phyloP scores from a whole-genome alignment of 2,888 invertebrate species.

The Keiferia lycopersicella region DNA sequence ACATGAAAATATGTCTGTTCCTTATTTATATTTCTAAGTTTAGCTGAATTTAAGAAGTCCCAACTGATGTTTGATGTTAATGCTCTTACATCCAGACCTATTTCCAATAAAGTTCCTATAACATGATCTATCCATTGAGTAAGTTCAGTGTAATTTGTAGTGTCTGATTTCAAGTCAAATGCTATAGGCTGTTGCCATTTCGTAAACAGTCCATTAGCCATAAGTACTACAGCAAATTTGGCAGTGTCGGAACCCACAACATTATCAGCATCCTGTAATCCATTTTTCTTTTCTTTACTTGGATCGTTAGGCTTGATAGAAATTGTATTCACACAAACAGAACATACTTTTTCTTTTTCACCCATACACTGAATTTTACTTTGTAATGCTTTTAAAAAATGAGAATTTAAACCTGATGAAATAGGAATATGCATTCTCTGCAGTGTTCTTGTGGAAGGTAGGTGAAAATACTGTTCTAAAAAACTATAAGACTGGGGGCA shows the following conservation, averaged over 20 bases:
- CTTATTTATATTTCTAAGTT: conserved; percentile 6
- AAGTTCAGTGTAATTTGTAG: conserved; percentile 9
- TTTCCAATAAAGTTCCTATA: conserved; percentile 15
- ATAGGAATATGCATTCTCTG: conserved; percentile 24
- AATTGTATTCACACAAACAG: conserved; percentile 18
- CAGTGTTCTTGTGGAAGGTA: conserved; percentile 12
- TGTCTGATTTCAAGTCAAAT: conserved; percentile 8
- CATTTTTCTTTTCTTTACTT: conserved; percentile 14
- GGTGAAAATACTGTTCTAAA: conserved; percentile 13
- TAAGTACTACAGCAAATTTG: not conserved
- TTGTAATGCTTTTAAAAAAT: conserved; percentile 20
- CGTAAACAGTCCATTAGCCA: conserved; percentile 6
- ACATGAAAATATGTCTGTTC: conserved; percentile 16
- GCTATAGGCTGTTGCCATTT: conserved; percentile 23
- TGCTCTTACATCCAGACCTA: conserved; percentile 19
- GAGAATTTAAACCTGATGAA: conserved; percentile 18
- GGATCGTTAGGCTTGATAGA: conserved; percentile 18
- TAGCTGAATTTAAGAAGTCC: conserved; percentile 13
- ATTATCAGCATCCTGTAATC: conserved; percentile 15
- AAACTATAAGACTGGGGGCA: conserved; percentile 16
- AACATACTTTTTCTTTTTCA: conserved; percentile 22
- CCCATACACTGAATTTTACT: conserved; percentile 12
- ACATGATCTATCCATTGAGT: conserved; percentile 20
- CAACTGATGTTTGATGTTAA: conserved; percentile 15
- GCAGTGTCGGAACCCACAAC: conserved; percentile 1